A percentile compares a stretch with the other conserved stretches of the same genome.
Evolutionary conservation across 2,888 invertebrate genomes (phyloP).

Genomic region (Ophonus ardosiacus): DNA sequence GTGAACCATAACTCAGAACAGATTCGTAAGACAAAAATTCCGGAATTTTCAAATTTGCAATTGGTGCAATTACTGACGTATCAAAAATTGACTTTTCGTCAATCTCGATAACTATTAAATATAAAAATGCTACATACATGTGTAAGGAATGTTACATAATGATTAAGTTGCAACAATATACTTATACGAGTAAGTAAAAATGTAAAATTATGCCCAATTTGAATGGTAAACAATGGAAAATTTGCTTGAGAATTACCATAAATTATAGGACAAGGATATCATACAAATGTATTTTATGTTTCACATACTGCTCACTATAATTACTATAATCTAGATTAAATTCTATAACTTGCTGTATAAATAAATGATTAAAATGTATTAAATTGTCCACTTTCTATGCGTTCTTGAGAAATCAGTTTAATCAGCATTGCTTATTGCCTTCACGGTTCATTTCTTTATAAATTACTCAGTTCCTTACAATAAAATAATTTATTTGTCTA

Average conservation of each 20-base stretch:
- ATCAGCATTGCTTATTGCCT: neutral
- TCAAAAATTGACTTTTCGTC: too few relatives aligned
- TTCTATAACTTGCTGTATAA: neutral
- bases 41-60: too few relatives aligned
- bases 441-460: constrained; percentile 21
- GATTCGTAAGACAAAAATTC: too few relatives aligned
- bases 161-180: too few relatives aligned
- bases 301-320: neutral
- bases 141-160: too few relatives aligned
- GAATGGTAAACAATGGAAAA: too few relatives aligned
- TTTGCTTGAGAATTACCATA: neutral
- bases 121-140: too few relatives aligned
- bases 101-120: too few relatives aligned
- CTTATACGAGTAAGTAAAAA: too few relatives aligned
- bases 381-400: neutral
- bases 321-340: neutral
- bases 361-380: neutral
- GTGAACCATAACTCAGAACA: too few relatives aligned
- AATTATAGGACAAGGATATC: neutral
- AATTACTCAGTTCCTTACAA: constrained; percentile 1
- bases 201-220: too few relatives aligned
- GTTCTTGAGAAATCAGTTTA: constrained; percentile 2
- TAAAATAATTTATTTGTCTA: constrained; percentile 37
- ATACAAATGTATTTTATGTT: neutral
- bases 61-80: too few relatives aligned